These are phyloP conservation scores for Tiliacea citrago DNA, from an alignment of 2,888 invertebrate species.

Conservation along the genomic window DNA sequence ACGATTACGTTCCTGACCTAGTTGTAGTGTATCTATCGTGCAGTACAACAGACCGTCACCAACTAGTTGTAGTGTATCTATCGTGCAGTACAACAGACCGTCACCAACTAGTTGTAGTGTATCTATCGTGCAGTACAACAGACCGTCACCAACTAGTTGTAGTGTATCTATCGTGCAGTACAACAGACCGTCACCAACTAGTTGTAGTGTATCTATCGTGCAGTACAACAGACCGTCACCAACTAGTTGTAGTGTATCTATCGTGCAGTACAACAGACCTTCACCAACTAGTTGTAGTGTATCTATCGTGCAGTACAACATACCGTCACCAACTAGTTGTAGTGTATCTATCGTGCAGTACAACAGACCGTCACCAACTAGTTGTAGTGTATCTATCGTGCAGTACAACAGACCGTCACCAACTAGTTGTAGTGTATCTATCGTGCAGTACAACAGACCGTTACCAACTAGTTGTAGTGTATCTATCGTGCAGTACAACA, in stretches of 20 bases:
- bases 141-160: conserved; percentile 5
- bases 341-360: too few relatives aligned
- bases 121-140: not conserved
- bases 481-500: not conserved
- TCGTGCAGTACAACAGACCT: not conserved
- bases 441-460: not conserved
- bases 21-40: not conserved
- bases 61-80: too few relatives aligned
- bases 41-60: not conserved
- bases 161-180: too few relatives aligned
- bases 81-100: not conserved
- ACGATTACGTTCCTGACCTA: too few relatives aligned
- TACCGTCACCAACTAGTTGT: conserved; percentile 4
- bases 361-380: conserved; percentile 3
- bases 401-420: not conserved
- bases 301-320: not conserved
- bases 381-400: too few relatives aligned
- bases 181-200: conserved; percentile 3
- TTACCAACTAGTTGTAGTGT: conserved; percentile 4
- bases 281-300: conserved; percentile 5
- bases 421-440: too few relatives aligned
- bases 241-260: too few relatives aligned
- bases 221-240: not conserved
- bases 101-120: conserved; percentile 5
- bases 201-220: too few relatives aligned